These are phyloP conservation scores for Cebus imitator DNA, from an alignment of 2,113 vertebrate species.

Conservation along the genomic window DNA sequence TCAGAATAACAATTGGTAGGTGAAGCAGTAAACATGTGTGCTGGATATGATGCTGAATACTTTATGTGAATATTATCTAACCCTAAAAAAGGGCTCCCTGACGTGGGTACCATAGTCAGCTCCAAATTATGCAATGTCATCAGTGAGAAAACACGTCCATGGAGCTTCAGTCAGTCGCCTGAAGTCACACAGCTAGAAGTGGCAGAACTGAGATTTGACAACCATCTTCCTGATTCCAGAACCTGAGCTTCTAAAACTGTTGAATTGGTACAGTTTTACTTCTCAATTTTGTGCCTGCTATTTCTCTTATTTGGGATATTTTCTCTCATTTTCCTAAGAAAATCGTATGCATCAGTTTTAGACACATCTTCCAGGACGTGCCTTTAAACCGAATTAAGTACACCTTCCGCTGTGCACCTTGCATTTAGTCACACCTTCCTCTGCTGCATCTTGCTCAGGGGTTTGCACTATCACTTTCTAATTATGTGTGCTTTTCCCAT, in stretches of 20 bases:
- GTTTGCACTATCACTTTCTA: not conserved
- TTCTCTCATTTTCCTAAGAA: not conserved
- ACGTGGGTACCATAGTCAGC: not conserved
- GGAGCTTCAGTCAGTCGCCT: not conserved
- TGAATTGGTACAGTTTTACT: not conserved
- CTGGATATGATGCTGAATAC: not conserved
- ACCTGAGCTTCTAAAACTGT: not conserved
- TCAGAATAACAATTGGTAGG: not conserved
- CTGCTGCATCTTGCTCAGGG: not conserved
- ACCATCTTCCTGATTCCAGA: not conserved
- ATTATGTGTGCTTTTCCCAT: not conserved
- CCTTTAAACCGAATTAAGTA: not conserved
- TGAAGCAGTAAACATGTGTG: not conserved
- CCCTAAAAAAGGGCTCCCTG: not conserved
- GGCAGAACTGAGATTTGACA: not conserved
- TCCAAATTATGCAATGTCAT: not conserved
- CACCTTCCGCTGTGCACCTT: not conserved
- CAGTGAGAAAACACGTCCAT: not conserved
- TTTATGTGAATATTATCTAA: not conserved
- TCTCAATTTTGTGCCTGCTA: not conserved
- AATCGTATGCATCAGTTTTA: not conserved
- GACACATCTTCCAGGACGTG: not conserved
- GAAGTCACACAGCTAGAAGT: not conserved
- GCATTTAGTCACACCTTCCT: not conserved
- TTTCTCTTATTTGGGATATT: not conserved